Evolutionary conservation across 2,113 vertebrate genomes (phyloP), one percentile per base, ranked within the genome.

Genomic region (Hippocampus guttulatus): DNA sequence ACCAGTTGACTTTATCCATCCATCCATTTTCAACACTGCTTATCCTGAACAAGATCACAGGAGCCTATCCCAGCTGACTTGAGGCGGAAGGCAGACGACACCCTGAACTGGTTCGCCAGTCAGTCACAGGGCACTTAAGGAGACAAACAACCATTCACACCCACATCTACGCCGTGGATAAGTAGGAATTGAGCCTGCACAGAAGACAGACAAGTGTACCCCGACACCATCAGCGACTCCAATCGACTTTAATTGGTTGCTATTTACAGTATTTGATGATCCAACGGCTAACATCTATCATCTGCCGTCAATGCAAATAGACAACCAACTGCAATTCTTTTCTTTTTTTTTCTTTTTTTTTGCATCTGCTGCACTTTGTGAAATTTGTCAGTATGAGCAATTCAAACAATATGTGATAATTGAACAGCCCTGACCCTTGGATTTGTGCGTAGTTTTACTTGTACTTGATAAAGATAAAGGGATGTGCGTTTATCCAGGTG

Each of bases 251-350:
- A 81, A 84, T 88, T 81, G 86, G 79, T 78, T 73, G 69, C 81
- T 64, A 80, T 87, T 85, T 80, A 38, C 33, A 38, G 5, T 38
- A 75, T 79, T 76, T 75, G 70, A 76, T 64, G 80, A 80, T 74
- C 52, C 51, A 79, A 74, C 25, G 68, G 71, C 70, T 74, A 77
- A 86, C 82, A 84, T 83, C 87, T 88, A 85, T 82, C 79, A 84
- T 72, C 81, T 81, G 80, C 76, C 77, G 76, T 82, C 81, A 79
- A 86, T 85, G 83, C 81, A 89, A 84, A 88, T 78, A 82, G 52
- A 40, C 18, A 49, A 41, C 76, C 51, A 82, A 73, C 77, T 80
- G 71, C 68, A 86, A 75, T 74, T 82, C 80, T 69, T 79, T 69
- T 41, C 25, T 4, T 38, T 41, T 21, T 1, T 61, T 4, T 38